A percentile compares a stretch with the other conserved stretches of the same genome.
phyloP scores from a whole-genome alignment of 2,888 invertebrate genomes.

The Aspidiotus destructor region DNA sequence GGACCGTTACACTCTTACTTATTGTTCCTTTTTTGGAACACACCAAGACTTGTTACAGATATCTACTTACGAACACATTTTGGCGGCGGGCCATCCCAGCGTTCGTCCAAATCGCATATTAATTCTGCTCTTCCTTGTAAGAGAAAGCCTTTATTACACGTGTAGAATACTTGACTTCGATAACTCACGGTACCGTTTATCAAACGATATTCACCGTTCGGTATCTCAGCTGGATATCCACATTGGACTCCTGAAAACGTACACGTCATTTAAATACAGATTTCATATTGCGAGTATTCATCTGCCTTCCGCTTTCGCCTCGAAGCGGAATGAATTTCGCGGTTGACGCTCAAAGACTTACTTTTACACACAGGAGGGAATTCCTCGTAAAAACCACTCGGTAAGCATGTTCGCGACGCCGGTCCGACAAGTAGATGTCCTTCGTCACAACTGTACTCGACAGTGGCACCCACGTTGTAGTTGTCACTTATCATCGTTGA shows the following conservation, averaged over 20 bases:
- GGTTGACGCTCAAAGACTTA: conserved; percentile 46
- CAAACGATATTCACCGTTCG: conserved; percentile 68
- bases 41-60: no score
- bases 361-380: conserved; percentile 89
- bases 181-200: conserved; percentile 81
- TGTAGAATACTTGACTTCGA: conserved; percentile 73
- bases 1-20: neutral
- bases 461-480: conserved; percentile 69
- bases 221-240: conserved; percentile 76
- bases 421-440: conserved; percentile 83
- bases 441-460: conserved; percentile 74
- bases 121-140: conserved; percentile 72
- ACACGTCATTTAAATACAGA: conserved; percentile 35
- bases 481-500: conserved; percentile 71
- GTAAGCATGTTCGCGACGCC: conserved; percentile 67
- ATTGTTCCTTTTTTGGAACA: neutral
- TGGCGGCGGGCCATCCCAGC: conserved; percentile 90
- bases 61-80: conserved; percentile 62
- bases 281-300: neutral
- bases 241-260: conserved; percentile 65
- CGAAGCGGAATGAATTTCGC: neutral
- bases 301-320: neutral
- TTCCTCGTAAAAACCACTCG: conserved; percentile 87
- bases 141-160: conserved; percentile 71
- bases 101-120: conserved; percentile 81